Base-by-base conservation (phyloP, 2,797 vertebrate genomes). In the Morelia viridis region DNA sequence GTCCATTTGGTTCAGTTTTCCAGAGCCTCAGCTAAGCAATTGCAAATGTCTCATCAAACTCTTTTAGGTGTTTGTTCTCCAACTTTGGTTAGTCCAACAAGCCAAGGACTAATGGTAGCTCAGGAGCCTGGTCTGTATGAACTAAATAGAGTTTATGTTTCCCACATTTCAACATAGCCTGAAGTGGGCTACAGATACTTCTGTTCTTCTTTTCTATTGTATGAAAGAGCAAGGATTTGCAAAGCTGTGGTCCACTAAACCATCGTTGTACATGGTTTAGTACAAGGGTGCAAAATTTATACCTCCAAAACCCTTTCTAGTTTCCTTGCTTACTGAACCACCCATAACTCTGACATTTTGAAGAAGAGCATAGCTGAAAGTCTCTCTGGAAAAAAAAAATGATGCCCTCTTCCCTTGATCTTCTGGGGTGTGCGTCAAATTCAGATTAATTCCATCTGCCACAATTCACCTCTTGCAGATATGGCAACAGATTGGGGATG, bases 21-120 rank as follows among this genome's bases (percentile, higher is more conserved):
- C 92, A 62, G 94, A 93, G 65, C 88, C 87, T 94, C 92, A 92
- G 58, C 87, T 0, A 88, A 91, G 86, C 92, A 89, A 88, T 87
- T 56, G 22, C 31, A 89, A 92, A 87, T 89, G 92, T 61, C 60
- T 35, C 9, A 56, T 76, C 57, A 46, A n/a, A 22, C 26, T 22
- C 50, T 17, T 88, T 88, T 57, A 26, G 19, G 35, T 50, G 12
- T 88, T 76, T n/a, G 26, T 24, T 53, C 31, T 50, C 17, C 53
- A 53, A 50, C 64, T 88, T 17, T 26, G 57, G 17, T 60, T 50
- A 24, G 28, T 53, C 41, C 85, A 46, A 64, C 9, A n/a, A 56
- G 7, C 17, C 26, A 46, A 46, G 22, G 5, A 35, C 22, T 35
- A 71, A 35, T 24, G 10, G 13, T 35, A 28, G 17, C 22, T 46